phyloP scores from a whole-genome alignment of 2,113 vertebrate genomes.

The Myotis yumanensis region DNA sequence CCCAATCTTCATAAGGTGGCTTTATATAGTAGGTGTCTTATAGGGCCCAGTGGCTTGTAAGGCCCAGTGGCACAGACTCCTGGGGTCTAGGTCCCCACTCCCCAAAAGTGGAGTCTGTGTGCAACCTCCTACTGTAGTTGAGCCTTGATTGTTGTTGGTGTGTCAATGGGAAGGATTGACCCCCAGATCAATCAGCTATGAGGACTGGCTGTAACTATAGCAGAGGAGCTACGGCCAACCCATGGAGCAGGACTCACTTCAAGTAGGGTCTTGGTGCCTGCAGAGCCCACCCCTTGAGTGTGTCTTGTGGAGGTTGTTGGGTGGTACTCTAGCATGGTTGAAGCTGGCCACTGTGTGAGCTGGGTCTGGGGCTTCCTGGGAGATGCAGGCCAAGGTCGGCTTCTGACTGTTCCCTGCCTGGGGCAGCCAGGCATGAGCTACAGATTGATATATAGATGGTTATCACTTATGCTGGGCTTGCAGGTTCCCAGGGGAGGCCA shows the following conservation, averaged over 20 bases:
- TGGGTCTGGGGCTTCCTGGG: neutral
- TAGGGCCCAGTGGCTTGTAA: neutral
- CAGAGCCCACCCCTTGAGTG: neutral
- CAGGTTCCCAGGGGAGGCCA: neutral
- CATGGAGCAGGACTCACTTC: neutral
- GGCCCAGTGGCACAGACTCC: neutral
- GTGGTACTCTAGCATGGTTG: neutral
- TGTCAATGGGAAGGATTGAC: neutral
- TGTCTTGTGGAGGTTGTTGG: neutral
- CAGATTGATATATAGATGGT: neutral
- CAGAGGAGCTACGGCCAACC: neutral
- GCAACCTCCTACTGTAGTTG: neutral
- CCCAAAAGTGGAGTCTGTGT: neutral
- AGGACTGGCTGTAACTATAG: neutral
- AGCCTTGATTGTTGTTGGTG: neutral
- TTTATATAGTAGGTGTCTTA: neutral
- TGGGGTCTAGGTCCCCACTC: neutral
- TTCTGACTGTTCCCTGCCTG: neutral
- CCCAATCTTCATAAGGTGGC: neutral
- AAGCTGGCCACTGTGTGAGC: neutral
- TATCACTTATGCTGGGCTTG: neutral
- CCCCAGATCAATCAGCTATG: neutral
- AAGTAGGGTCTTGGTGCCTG: neutral
- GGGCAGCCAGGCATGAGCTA: neutral
- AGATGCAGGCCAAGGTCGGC: neutral